Conservation (phyloP, 37 sponge, comb jelly and placozoan species). For the Chondrosia reniformis region DNA sequence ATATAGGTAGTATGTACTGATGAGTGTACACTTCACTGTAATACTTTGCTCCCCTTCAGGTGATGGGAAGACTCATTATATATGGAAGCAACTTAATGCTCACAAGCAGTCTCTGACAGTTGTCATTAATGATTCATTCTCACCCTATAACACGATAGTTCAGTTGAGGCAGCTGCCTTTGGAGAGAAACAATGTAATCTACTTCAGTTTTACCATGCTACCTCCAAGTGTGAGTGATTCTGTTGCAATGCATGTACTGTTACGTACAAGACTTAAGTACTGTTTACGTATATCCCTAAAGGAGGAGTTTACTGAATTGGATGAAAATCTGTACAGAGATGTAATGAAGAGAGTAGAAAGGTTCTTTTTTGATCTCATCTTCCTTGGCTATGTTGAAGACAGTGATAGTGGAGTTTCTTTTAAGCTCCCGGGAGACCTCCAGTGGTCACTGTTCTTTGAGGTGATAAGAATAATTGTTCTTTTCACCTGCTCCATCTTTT, state of each 20-base stretch:
- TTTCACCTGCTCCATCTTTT: no score
- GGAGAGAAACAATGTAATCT: neutral
- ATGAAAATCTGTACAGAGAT: neutral
- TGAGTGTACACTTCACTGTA: neutral
- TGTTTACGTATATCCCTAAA: neutral
- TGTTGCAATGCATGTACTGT: neutral
- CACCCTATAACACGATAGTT: neutral
- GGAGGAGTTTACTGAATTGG: neutral
- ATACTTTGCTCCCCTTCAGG: conserved; percentile 16
- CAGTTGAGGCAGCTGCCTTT: conserved; percentile 4
- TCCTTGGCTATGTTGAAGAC: conserved; percentile 40
- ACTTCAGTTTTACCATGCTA: conserved; percentile 39
- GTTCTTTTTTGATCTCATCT: conserved; percentile 36
- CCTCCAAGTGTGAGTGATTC: conserved; percentile 22
- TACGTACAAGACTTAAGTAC: neutral
- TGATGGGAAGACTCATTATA: conserved; percentile 55
- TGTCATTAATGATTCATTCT: conserved; percentile 42
- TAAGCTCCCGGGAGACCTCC: conserved; percentile 9
- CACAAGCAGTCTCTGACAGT: neutral
- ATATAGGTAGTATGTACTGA: neutral
- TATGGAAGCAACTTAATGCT: neutral
- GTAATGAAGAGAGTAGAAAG: conserved; percentile 11
- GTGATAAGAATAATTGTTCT: no score
- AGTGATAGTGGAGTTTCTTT: conserved; percentile 24
- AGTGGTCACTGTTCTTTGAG: conserved; percentile 44